A percentile compares a stretch with the other conserved stretches of the same genome.
Evolutionary conservation across 2,797 vertebrate genomes (phyloP).

Genomic region (Myoxocephalus aenaeus): DNA sequence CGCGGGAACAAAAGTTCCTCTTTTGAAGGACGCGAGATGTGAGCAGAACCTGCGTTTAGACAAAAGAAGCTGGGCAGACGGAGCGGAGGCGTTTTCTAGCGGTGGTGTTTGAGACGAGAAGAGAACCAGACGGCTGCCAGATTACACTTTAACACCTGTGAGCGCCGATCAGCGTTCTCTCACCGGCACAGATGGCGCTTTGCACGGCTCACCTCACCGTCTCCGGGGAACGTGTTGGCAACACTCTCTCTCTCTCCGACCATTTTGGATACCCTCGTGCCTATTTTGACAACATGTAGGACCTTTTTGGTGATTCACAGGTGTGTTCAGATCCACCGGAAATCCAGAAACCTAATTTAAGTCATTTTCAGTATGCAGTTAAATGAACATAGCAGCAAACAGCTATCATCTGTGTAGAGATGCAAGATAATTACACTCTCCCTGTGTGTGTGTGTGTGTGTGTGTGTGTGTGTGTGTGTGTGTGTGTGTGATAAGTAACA

Average conservation of each 20-base stretch:
- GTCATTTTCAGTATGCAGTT: too few species aligned
- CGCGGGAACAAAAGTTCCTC: background rate
- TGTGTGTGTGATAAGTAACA: too few species aligned
- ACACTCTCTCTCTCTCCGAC: background rate
- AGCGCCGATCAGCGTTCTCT: background rate
- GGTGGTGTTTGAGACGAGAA: conserved; percentile 3
- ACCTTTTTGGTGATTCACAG: background rate
- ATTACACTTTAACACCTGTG: conserved; percentile 26
- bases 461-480: too few species aligned
- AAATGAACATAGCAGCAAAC: too few species aligned
- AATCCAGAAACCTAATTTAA: background rate
- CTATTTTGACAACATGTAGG: background rate
- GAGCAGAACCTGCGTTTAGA: background rate
- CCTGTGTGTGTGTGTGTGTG: too few species aligned
- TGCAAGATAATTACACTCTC: too few species aligned
- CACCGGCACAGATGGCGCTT: conserved; percentile 46
- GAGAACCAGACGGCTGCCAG: conserved; percentile 29
- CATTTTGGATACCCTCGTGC: background rate
- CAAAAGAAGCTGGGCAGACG: background rate
- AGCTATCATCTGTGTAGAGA: too few species aligned
- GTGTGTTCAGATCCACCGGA: background rate
- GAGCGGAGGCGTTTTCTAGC: conserved; percentile 6
- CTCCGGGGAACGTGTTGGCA: background rate
- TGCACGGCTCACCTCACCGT: conserved; percentile 14
- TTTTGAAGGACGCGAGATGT: background rate